Conservation (phyloP, 2,113 vertebrate species). For the Noctilio leporinus region DNA sequence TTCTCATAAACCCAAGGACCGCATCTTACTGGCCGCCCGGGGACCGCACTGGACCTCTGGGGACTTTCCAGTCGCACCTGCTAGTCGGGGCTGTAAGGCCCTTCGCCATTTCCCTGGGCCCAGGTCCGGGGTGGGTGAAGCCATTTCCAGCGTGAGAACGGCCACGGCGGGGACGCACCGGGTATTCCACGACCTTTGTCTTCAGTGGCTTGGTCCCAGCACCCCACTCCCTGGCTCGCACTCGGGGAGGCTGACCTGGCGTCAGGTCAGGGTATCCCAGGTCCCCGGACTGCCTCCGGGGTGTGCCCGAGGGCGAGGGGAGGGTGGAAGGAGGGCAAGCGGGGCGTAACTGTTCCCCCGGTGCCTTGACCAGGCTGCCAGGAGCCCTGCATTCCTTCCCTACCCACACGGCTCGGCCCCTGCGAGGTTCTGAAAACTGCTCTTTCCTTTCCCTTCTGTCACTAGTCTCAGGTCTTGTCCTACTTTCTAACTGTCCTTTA, state of each 20-base stretch:
- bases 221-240: too few relatives aligned
- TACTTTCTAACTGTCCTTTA: neutral
- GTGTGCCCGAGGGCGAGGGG: neutral
- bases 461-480: too few relatives aligned
- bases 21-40: neutral
- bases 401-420: neutral
- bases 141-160: neutral
- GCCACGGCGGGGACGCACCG: rapidly evolving
- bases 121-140: neutral
- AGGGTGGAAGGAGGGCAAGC: neutral
- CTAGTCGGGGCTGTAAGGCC: neutral
- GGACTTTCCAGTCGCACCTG: too few relatives aligned
- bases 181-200: rapidly evolving
- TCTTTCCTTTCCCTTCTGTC: neutral
- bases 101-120: neutral
- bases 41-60: neutral
- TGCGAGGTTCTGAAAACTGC: neutral
- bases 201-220: rapidly evolving
- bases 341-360: rapidly evolving
- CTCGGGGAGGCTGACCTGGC: neutral
- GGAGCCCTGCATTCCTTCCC: too few relatives aligned
- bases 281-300: neutral
- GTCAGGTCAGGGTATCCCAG: rapidly evolving
- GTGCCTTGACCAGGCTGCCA: neutral
- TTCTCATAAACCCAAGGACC: neutral